Evolutionary conservation across 2,113 vertebrate species (phyloP), one percentile per base, ranked within the genome.

Genomic region (Leucosticte australis): DNA sequence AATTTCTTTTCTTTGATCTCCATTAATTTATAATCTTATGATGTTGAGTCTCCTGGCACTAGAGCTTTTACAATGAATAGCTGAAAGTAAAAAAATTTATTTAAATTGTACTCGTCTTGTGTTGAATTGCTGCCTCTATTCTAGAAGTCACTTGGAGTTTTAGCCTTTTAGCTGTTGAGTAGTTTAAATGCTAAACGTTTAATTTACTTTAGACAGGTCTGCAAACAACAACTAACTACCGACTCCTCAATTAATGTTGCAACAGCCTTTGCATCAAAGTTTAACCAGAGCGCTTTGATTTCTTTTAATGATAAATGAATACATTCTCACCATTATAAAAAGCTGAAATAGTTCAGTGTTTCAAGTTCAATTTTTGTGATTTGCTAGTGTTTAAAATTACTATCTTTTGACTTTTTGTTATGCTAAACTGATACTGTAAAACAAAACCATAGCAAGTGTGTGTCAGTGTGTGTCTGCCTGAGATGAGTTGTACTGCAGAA

Each of bases 251-350:
- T 93, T 96, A 96, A 78, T 87, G 89, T 91, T 95, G 92, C 33
- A 82, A 42, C 79, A 96, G 92, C 85, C 76, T 94, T 87, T 92
- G 79, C 63, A 88, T 93, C 93, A 94, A 82, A 89, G 92, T 91
- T 95, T 91, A 92, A 96, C 63, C 68, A 92, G 68, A 92, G 56
- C 44, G 62, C 93, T 97, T 97, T 96, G 44, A 88, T 95, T 97
- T 95, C 86, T 73, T 92, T 65, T 79, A 23, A 19, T 93, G 71
- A 94, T 91, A 67, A 94, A 91, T 84, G 47, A 79, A 15, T 75
- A 55, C 73, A 56, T 95, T 94, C 84, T 79, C 55, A 83, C 69
- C 28, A 74, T 11, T 65, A 20, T 12, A 49, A 91, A 75, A 67
- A 77, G 16, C 69, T 80, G 92, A 94, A 90, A 73, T 96, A 83